These are phyloP conservation scores for Perca fluviatilis DNA, from an alignment of 2,113 vertebrate genomes.

Conservation along the genomic window DNA sequence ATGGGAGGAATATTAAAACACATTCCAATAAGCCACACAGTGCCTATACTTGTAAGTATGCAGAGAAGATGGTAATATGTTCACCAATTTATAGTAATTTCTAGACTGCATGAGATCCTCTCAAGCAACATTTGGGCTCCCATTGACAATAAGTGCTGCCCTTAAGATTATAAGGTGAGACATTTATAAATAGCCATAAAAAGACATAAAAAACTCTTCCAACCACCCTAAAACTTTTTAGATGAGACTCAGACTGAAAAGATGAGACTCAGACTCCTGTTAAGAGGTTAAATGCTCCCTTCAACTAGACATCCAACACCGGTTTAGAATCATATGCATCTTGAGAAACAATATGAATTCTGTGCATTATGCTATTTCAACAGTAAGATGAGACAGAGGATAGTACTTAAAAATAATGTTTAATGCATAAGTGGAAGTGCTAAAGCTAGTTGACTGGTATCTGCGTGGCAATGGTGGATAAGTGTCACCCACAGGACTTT, in stretches of 20 bases:
- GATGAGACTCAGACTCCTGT: constrained; percentile 2
- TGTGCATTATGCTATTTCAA: constrained; percentile 13
- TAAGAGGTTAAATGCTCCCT: constrained; percentile 21
- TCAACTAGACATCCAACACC: neutral
- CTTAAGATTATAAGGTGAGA: neutral
- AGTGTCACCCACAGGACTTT: constrained; percentile 16
- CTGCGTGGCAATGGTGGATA: constrained; percentile 27
- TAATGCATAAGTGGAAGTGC: constrained; percentile 57
- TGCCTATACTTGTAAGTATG: neutral
- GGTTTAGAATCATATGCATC: neutral
- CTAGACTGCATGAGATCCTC: constrained; percentile 6
- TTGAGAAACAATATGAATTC: constrained; percentile 15
- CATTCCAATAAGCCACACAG: neutral
- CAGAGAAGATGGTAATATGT: neutral
- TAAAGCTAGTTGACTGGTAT: constrained; percentile 41
- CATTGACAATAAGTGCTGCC: constrained; percentile 15
- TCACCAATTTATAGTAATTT: neutral
- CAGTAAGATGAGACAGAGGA: constrained; percentile 6
- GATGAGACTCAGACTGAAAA: no score
- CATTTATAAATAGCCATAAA: neutral
- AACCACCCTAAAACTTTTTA: constrained; percentile 19
- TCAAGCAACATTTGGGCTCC: constrained; percentile 11
- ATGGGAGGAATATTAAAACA: neutral
- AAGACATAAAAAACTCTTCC: neutral
- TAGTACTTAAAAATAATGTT: constrained; percentile 32